Evolutionary conservation across 2,888 invertebrate species (phyloP).

Genomic region (Zootermopsis nevadensis): DNA sequence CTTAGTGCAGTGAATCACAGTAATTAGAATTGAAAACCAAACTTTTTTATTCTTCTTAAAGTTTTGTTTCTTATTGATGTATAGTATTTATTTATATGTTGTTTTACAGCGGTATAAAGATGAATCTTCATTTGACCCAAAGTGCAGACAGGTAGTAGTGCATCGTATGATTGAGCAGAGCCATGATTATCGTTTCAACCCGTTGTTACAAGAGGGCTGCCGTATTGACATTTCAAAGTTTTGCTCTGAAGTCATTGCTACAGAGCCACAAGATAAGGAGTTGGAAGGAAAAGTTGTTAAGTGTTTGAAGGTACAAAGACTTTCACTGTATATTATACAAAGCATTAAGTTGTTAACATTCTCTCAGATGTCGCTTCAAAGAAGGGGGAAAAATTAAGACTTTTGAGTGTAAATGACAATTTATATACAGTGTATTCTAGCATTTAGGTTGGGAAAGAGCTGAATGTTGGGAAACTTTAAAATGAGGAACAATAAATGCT

Average conservation of each 20-base stretch:
- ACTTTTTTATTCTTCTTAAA: no score
- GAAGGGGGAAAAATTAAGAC: no score
- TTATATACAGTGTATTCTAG: no score
- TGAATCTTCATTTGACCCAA: constrained; percentile 81
- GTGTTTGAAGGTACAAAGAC: constrained; percentile 74
- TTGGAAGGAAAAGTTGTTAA: constrained; percentile 86
- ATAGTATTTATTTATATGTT: background rate
- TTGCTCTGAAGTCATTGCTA: constrained; percentile 67
- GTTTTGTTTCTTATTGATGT: background rate
- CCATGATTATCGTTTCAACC: constrained; percentile 90
- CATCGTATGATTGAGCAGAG: constrained; percentile 91
- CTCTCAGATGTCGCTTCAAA: no score
- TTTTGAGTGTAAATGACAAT: no score
- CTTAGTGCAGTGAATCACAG: no score
- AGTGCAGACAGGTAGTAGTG: constrained; percentile 85
- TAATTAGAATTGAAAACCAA: no score
- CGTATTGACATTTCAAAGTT: constrained; percentile 82
- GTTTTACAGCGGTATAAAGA: constrained; percentile 76
- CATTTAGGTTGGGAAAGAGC: no score
- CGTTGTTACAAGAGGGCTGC: constrained; percentile 83
- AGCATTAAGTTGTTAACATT: no score
- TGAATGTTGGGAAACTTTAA: no score
- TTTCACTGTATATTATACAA: background rate
- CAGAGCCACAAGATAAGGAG: constrained; percentile 70
- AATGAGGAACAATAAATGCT: no score